Evolutionary conservation across 2,888 invertebrate genomes (phyloP), one percentile per base, ranked within the genome.

Genomic region (Rotaria socialis): DNA sequence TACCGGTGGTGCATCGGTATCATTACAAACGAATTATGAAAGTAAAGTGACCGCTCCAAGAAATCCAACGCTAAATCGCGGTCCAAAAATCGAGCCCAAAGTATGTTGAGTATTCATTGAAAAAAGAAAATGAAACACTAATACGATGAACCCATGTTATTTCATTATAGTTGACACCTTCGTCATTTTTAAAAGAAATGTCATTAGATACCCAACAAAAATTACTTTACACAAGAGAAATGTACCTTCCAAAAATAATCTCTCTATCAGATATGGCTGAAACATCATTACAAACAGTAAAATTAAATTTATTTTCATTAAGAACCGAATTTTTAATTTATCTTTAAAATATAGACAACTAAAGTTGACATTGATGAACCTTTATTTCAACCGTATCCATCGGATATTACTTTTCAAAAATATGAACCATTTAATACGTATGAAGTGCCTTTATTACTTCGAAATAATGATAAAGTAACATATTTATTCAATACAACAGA

Each of bases 371-470:
- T 91, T 67, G 91, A 91, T 88, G 90, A 91, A 87, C 91, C 91
- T 50, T 89, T 91, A 89, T 91, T 91, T 88, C 91, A 91, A 87
- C 91, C 91, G 84, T 91, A 90, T 88, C 91, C 91, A 35, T 91
- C 91, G 85, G 91, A 91, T 85, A 89, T 91, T n/a, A 89, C 89
- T 88, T 91, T 91, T 88, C 91, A 91, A 88, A 90, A 91, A 87
- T 91, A 89, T 88, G 89, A 90, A 67, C 90, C 91, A 4, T 90
- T 90, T 89, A 89, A 90, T 86, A 89, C 89, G 5, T 90, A 91
- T 89, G 90, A 91, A 88, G 89, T 91, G 22, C 91, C 91, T 27
- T 88, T 91, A 35, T 88, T 90, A 41, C 89, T 91, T 24, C 88
- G 91, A 87, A 91, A 91, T 88, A 91, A 90, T 88, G 91, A 91